Percentiles rank a stretch among this genome's conserved stretches.
Evolutionary conservation across 2,113 vertebrate species (phyloP).

Genomic region (Thomomys bottae): DNA sequence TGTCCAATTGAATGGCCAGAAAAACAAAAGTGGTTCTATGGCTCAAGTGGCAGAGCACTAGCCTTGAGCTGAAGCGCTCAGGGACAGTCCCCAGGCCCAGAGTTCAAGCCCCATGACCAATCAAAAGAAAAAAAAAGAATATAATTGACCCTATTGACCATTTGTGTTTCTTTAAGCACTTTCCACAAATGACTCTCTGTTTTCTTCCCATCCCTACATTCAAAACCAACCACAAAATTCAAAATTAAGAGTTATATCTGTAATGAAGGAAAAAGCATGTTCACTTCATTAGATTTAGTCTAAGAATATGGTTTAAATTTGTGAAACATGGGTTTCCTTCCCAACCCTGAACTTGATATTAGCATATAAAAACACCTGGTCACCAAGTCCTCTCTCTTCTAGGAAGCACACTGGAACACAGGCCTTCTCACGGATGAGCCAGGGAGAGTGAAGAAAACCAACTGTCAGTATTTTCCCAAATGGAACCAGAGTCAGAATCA

Average conservation of each 20-base stretch:
- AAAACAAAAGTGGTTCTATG: too few relatives aligned
- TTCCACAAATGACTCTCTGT: neutral
- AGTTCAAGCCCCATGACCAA: too few relatives aligned
- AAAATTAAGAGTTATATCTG: neutral
- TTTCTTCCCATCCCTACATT: neutral
- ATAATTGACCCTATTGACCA: too few relatives aligned
- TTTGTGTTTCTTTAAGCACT: neutral
- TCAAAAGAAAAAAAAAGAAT: too few relatives aligned
- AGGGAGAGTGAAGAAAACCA: neutral
- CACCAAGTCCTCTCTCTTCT: neutral
- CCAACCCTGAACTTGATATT: neutral
- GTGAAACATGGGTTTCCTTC: neutral
- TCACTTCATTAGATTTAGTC: neutral
- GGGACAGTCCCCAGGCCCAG: too few relatives aligned
- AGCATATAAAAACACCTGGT: neutral
- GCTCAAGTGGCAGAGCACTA: too few relatives aligned
- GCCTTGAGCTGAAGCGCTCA: too few relatives aligned
- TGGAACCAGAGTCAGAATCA: neutral
- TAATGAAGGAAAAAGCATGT: neutral
- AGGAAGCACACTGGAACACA: neutral
- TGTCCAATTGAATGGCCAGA: too few relatives aligned
- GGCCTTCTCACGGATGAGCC: neutral
- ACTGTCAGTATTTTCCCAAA: neutral
- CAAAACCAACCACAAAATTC: neutral
- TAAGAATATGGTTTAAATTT: neutral